These are phyloP conservation scores for Enoplosus armatus DNA, from an alignment of 2,797 vertebrate species.

Conservation along the genomic window DNA sequence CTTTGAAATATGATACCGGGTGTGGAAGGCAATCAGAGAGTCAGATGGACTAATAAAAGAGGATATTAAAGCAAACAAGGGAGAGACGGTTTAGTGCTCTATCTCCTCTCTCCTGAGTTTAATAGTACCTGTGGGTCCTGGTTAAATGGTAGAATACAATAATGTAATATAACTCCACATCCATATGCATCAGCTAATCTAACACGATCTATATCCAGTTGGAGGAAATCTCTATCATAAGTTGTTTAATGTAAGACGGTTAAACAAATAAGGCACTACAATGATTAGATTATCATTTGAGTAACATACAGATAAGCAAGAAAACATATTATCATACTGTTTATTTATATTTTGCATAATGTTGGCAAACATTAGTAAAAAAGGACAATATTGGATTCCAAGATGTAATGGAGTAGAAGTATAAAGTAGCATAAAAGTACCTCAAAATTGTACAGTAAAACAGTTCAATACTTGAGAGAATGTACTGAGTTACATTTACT, in stretches of 20 bases:
- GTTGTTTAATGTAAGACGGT: not conserved
- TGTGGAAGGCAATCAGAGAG: constrained; percentile 26
- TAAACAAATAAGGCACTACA: too few relatives aligned
- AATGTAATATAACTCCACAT: constrained; percentile 13
- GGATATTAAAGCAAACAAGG: constrained; percentile 40
- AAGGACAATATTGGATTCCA: too few relatives aligned
- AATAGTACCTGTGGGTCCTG: constrained; percentile 23
- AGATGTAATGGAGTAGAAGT: too few relatives aligned
- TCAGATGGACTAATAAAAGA: constrained; percentile 42
- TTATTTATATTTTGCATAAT: too few relatives aligned
- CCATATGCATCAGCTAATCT: not conserved
- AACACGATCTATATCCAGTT: not conserved
- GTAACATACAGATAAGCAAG: not conserved
- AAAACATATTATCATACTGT: not conserved
- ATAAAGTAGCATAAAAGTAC: too few relatives aligned
- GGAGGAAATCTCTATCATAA: not conserved
- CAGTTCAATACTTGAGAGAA: too few relatives aligned
- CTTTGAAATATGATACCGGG: constrained; percentile 32
- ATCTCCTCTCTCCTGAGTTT: constrained; percentile 39
- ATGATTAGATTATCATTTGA: too few relatives aligned
- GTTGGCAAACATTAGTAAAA: too few relatives aligned
- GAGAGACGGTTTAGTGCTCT: constrained; percentile 28
- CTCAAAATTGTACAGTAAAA: too few relatives aligned
- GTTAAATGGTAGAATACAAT: constrained; percentile 30
- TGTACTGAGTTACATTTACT: too few relatives aligned